These are phyloP conservation scores for Littorina saxatilis DNA, from an alignment of 1,140 invertebrate species.

Conservation along the genomic window DNA sequence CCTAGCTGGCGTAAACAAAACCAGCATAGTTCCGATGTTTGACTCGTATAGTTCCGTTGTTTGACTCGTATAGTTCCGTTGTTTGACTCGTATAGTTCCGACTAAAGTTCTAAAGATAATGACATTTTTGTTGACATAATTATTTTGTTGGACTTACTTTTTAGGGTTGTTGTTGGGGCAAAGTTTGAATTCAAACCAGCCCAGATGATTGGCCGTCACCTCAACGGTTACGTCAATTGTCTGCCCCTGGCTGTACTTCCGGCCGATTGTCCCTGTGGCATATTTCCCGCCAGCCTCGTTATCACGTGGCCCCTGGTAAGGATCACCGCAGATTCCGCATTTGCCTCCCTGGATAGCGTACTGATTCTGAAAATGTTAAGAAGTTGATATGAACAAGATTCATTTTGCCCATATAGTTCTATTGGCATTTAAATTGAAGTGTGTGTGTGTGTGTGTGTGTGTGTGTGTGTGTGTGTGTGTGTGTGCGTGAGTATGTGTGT, in stretches of 20 bases:
- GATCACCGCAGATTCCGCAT: slow-evolving; percentile 76
- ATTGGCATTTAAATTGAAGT: not conserved
- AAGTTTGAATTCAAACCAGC: slow-evolving; percentile 68
- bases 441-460: too few relatives aligned
- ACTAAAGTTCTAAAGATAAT: too few relatives aligned
- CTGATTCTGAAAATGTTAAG: slow-evolving; percentile 28
- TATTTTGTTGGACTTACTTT: not conserved
- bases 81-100: too few relatives aligned
- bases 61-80: too few relatives aligned
- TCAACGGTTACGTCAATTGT: slow-evolving; percentile 46
- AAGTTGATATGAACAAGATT: not conserved
- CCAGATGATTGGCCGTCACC: slow-evolving; percentile 62
- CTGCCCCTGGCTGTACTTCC: slow-evolving; percentile 61
- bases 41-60: too few relatives aligned
- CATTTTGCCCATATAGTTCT: not conserved
- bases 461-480: not conserved
- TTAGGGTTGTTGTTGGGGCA: slow-evolving; percentile 75
- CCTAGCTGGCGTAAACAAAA: too few relatives aligned
- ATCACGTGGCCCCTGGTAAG: slow-evolving; percentile 53
- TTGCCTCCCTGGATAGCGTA: slow-evolving; percentile 53
- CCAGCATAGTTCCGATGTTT: too few relatives aligned
- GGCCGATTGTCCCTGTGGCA: slow-evolving; percentile 52
- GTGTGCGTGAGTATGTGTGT: too few relatives aligned
- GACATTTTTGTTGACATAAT: too few relatives aligned
- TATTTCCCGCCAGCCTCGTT: slow-evolving; percentile 64